Evolutionary conservation across 1,140 invertebrate genomes (phyloP), one percentile per base, ranked within the genome.

Genomic region (Zeugodacus cucurbitae): DNA sequence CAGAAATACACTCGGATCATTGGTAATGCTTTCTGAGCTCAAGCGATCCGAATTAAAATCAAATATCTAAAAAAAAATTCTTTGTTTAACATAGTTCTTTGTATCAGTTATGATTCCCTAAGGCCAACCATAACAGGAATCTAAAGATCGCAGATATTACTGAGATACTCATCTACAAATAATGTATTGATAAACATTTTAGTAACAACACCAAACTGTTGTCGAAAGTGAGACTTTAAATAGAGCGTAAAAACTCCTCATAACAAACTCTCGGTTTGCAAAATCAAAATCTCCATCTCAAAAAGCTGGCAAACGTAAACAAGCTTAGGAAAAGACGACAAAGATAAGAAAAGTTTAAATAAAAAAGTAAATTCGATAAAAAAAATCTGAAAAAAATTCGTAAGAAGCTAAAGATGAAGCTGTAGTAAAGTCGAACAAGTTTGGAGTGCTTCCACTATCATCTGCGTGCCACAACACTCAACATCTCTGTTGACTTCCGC

Each of bases 251-350:
- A 29, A 26, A 62, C 22, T 0, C 11, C n/a, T 62, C 26, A 17
- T 54, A 4, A 17, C 0, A 10, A 54, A 20, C 48, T 17, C 14
- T 54, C 48, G 48, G 48, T 11, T 17, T 54, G 48, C 48, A 54
- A 54, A 54, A 54, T 17, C 14, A 0, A 54, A 54, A 17, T 90
- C 90, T 91, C 10, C 14, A 6, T n/a, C n/a, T n/a, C 22, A 41
- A 41, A 62, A 26, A 32, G 58, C 86, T 74, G 67, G 32, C 22
- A 74, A 74, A 74, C 67, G 67, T 74, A 74, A 74, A 74, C 32
- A 74, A 74, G 20, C 64, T 22, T 62, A 17, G 26, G 22, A 41
- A 87, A 26, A 37, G 22, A 10, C 22, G 22, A 29, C 44, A 3
- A n/a, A 7, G 22, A 41, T 48, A 44, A 54, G 34, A 26, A 48